These are phyloP conservation scores for Caenorhabditis remanei DNA, from an alignment of 1,140 invertebrate genomes.

Conservation along the genomic window DNA sequence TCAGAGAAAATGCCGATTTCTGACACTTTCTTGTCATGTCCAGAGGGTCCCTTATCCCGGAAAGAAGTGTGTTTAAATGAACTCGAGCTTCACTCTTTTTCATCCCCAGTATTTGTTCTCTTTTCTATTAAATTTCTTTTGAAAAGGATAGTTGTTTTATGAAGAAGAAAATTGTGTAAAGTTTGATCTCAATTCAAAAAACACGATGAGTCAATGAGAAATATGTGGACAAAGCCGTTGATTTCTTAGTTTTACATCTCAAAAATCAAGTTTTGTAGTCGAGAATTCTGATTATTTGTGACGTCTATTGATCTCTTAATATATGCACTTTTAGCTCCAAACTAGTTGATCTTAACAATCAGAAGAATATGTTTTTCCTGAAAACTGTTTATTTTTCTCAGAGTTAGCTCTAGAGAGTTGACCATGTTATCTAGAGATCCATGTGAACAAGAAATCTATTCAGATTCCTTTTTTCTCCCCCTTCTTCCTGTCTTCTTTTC, in stretches of 20 bases:
- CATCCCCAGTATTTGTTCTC: background rate
- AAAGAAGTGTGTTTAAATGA: background rate
- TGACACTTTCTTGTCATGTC: constrained; percentile 39
- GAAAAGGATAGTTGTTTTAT: background rate
- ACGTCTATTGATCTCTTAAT: background rate
- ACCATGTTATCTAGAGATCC: no score
- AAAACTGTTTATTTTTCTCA: no score
- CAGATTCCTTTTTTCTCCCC: background rate
- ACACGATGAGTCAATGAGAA: background rate
- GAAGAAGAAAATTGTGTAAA: background rate
- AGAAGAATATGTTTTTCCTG: no score
- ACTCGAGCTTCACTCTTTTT: constrained; percentile 2
- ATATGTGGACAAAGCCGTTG: background rate
- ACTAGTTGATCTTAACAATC: no score
- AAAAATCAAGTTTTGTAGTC: constrained; percentile 4
- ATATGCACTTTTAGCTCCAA: background rate
- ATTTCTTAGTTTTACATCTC: background rate
- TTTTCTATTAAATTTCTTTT: background rate
- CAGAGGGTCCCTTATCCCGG: background rate
- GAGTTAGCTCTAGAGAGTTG: no score
- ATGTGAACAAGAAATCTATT: background rate
- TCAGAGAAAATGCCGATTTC: background rate
- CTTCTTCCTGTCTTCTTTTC: background rate
- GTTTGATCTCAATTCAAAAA: constrained; percentile 10
- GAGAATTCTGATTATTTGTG: background rate